These are phyloP conservation scores for Anguilla marmorata DNA, from an alignment of 2,797 vertebrate species.

Conservation along the genomic window DNA sequence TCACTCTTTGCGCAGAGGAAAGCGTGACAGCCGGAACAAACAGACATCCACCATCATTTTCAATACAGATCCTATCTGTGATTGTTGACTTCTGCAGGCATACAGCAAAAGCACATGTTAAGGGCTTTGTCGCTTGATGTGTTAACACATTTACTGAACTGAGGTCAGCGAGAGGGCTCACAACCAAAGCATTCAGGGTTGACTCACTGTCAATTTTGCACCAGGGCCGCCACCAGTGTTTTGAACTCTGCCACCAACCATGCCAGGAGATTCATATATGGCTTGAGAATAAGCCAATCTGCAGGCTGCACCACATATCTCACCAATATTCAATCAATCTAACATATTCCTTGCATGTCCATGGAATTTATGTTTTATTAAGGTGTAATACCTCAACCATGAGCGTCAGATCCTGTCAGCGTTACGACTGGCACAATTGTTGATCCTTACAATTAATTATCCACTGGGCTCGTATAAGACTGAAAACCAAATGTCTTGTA, in stretches of 20 bases:
- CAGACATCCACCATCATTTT: neutral
- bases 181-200: neutral
- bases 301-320: neutral
- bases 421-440: neutral
- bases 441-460: slow-evolving; percentile 2
- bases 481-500: neutral
- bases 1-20: neutral
- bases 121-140: neutral
- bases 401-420: neutral
- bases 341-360: neutral
- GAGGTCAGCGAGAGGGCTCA: neutral
- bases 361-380: neutral
- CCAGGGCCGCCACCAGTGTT: neutral
- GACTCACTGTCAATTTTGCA: neutral
- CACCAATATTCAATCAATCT: neutral
- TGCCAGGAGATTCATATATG: no score
- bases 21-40: slow-evolving; percentile 6
- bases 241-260: neutral
- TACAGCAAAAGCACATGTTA: slow-evolving; percentile 3
- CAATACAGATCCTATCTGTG: slow-evolving; percentile 8
- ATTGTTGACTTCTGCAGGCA: neutral
- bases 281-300: no score
- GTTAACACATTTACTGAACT: neutral
- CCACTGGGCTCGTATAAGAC: neutral
- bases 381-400: neutral